Base-by-base conservation (phyloP, 2,797 vertebrate species). In the Aldrovandia affinis region DNA sequence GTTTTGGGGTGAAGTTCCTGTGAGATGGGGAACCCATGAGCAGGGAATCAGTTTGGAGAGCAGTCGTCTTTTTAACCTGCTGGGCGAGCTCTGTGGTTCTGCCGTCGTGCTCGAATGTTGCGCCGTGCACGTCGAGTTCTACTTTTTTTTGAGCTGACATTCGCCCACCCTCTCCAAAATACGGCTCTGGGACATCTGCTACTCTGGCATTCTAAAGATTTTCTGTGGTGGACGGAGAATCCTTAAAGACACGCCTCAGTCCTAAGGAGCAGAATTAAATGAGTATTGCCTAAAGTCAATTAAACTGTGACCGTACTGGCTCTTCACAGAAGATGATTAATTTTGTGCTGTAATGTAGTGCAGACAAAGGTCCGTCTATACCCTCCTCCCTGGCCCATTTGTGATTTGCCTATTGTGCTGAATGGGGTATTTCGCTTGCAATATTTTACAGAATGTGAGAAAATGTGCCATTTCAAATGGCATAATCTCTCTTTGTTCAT, bases 311-410 rank as follows among this genome's bases (percentile, higher is more conserved):
- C 89, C 68, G 10, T 63, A n/a, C 83, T 88, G 90, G 90, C 91
- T 89, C 90, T 90, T 89, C 86, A 87, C 77, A 83, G 88, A 84
- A 85, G 88, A 89, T 87, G 78, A 90, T 87, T 90, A 88, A 90
- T 87, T 89, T 85, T 90, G 87, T 88, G 82, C 83, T 82, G 80
- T 85, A 83, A 78, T 86, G 61, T 83, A 81, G 86, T 36, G 87
- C 55, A 90, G 86, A 94, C 92, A 92, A 92, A 88, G 89, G 89
- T 83, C 68, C 89, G 83, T 93, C 88, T 93, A 91, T 92, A 81
- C 75, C 80, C 70, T 85, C 87, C 91, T 68, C 68, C 36, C 33
- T 25, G 15, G 39, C 7, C 89, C 90, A 88, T 92, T 87, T 84
- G 87, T 93, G 89, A 89, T 89, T 79, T 83, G 84, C 87, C 86